phyloP scores from a whole-genome alignment of 2,888 invertebrate genomes.

The Epirrhoe alternata region DNA sequence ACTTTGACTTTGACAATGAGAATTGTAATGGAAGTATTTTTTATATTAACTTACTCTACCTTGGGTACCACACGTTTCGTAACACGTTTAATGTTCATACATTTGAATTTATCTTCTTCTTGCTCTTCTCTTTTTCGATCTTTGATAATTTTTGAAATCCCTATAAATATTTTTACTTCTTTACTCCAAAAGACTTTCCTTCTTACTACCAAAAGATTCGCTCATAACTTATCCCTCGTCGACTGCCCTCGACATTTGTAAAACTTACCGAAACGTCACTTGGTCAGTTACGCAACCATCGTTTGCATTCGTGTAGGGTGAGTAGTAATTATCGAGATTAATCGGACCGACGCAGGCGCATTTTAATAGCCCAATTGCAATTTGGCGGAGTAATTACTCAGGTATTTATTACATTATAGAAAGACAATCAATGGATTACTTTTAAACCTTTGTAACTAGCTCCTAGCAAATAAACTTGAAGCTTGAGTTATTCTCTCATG shows the following conservation, averaged over 20 bases:
- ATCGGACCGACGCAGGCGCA: constrained; percentile 32
- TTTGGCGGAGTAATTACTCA: constrained; percentile 1
- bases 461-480: too few relatives aligned
- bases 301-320: constrained; percentile 57
- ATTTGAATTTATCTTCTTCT: too few relatives aligned
- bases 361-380: constrained; percentile 23
- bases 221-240: constrained; percentile 36
- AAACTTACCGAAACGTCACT: constrained; percentile 66
- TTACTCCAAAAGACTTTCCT: too few relatives aligned
- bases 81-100: too few relatives aligned
- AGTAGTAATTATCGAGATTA: constrained; percentile 47
- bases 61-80: too few relatives aligned
- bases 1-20: too few relatives aligned
- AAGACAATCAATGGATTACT: background rate
- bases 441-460: too few relatives aligned
- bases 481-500: too few relatives aligned
- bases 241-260: constrained; percentile 67
- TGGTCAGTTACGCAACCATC: constrained; percentile 68
- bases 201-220: constrained; percentile 12
- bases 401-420: background rate
- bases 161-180: background rate
- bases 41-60: too few relatives aligned
- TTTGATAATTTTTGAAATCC: too few relatives aligned
- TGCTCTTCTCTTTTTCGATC: too few relatives aligned
- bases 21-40: too few relatives aligned